phyloP scores from a whole-genome alignment of 2,113 vertebrate genomes.

The Casuarius casuarius region DNA sequence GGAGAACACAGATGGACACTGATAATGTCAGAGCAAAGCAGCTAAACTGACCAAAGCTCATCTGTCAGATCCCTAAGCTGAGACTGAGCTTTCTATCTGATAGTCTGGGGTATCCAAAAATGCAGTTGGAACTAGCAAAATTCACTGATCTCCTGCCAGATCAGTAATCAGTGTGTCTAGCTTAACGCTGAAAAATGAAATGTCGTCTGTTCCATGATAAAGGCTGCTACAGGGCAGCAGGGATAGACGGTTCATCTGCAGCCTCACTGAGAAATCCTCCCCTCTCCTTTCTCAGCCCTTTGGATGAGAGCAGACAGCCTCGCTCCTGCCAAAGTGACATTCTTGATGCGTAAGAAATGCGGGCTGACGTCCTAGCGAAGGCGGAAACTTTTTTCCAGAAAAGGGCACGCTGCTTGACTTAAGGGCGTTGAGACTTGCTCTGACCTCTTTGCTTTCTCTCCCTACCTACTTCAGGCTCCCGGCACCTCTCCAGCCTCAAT shows the following conservation, averaged over 20 bases:
- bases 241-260: background rate
- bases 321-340: background rate
- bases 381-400: background rate
- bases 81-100: background rate
- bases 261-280: background rate
- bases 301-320: background rate
- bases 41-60: background rate
- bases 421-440: background rate
- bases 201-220: background rate
- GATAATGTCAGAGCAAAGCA: rapidly evolving
- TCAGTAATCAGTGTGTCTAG: rapidly evolving
- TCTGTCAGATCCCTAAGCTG: background rate
- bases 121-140: background rate
- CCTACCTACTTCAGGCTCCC: background rate
- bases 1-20: background rate
- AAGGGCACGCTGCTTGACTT: background rate
- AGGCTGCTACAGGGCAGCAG: background rate
- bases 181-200: background rate
- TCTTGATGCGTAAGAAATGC: background rate
- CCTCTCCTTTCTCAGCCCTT: background rate
- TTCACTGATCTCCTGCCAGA: background rate
- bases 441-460: background rate
- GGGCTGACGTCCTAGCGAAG: background rate
- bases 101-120: background rate
- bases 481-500: background rate